Evolutionary conservation across 2,113 vertebrate species (phyloP).

Genomic region (Trematomus loennbergii): DNA sequence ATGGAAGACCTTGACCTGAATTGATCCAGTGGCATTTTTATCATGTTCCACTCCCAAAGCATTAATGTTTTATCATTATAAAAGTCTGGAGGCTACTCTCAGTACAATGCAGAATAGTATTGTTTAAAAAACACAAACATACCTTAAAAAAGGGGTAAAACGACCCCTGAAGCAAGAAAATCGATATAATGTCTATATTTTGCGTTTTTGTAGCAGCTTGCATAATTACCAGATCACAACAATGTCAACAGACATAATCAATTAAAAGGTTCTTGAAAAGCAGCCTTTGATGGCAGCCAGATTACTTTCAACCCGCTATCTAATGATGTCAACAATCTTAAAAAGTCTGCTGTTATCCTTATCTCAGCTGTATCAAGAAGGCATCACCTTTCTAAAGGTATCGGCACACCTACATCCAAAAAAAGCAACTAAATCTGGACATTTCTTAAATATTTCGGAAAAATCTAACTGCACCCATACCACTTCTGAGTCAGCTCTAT

Average conservation of each 20-base stretch:
- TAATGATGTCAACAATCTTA: too few species aligned
- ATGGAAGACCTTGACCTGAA: slow-evolving; percentile 53
- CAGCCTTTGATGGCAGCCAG: not conserved
- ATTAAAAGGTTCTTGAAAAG: not conserved
- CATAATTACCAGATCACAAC: not conserved
- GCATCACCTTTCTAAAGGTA: not conserved
- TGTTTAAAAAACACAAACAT: not conserved
- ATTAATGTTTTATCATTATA: slow-evolving; percentile 29
- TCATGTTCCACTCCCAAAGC: slow-evolving; percentile 15
- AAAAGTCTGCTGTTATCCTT: not conserved
- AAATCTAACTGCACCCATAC: too few species aligned
- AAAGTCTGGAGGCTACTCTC: not conserved
- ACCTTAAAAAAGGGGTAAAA: not conserved
- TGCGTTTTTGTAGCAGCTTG: not conserved
- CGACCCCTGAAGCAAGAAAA: not conserved
- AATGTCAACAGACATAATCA: not conserved
- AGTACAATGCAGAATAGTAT: not conserved
- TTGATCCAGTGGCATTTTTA: slow-evolving; percentile 57
- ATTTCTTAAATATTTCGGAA: too few species aligned
- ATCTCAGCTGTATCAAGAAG: not conserved
- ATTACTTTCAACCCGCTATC: not conserved
- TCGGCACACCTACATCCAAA: too few species aligned
- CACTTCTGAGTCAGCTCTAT: too few species aligned
- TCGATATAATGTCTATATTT: not conserved
- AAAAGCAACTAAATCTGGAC: too few species aligned